Evolutionary conservation across 1,140 invertebrate genomes (phyloP), one percentile per base, ranked within the genome.

Genomic region (Chironomus striatipennis): DNA sequence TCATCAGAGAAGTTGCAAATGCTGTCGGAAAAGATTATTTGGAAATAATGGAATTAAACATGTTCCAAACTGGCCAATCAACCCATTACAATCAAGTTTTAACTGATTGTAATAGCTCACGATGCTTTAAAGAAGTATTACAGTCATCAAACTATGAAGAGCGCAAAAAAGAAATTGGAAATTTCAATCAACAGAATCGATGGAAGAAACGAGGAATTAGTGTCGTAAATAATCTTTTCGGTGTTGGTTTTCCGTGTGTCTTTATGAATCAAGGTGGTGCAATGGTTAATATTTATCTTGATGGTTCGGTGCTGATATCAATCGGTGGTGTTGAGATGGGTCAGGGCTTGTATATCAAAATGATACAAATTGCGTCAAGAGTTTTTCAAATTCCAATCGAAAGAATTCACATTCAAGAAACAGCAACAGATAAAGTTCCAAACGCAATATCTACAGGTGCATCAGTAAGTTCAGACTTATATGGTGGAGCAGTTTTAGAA

Each of bases 1-100:
- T 94, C 64, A 86, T 95, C 20, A 84, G 89, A 73, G 88, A 93
- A 77, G 86, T 96, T 20, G 93, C 94, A 6, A 85, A 88, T 67
- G 87, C 86, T 77, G 81, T 95, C 15, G 85, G 86, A 0, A 87
- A 88, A 73, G 87, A 90, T 79, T 78, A 86, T 12, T 80, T 85
- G 9, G 83, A 85, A 77, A 78, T 88, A 2, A 67, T 21, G 83
- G 85, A 76, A 77, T 79, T 87, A 20, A 93, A 94, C 83, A 81
- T 95, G 75, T 93, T 91, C 77, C 83, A 85, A 77, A 89, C 92
- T 83, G 89, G 89, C 15, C 86, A 91, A 74, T 76, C 82, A 42
- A 93, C 90, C 0, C 88, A 89, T 78, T 93, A 87, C 78, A 88
- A 89, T 77, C 90, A 92, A 81, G 75, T 75, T 42, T 79, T 94